A percentile compares a stretch with the other conserved stretches of the same genome.
phyloP scores from a whole-genome alignment of 2,113 vertebrate genomes.

The Xiphophorus maculatus region DNA sequence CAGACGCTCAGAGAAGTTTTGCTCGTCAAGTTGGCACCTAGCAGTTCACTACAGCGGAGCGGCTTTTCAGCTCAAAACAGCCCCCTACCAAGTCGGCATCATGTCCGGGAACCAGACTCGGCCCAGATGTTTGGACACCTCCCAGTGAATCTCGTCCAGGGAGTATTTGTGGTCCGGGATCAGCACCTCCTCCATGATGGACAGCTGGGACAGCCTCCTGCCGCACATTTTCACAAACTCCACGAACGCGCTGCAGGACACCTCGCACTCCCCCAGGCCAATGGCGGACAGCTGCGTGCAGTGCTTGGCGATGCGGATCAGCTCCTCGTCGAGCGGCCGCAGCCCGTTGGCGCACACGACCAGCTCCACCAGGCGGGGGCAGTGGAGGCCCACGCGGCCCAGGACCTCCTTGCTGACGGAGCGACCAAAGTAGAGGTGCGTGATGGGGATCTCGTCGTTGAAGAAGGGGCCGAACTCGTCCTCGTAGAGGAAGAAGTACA shows the following conservation, averaged over 20 bases:
- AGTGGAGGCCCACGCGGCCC: slow-evolving; percentile 93
- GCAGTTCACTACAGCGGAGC: slow-evolving; percentile 18
- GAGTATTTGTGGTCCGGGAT: slow-evolving; percentile 95
- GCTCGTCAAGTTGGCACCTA: slow-evolving; percentile 26
- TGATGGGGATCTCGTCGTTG: slow-evolving; percentile 92
- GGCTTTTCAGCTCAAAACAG: slow-evolving; percentile 20
- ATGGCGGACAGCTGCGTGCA: slow-evolving; percentile 94
- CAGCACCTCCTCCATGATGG: slow-evolving; percentile 98
- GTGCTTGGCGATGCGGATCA: slow-evolving; percentile 94
- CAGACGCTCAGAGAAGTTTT: slow-evolving; percentile 8
- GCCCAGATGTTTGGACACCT: slow-evolving; percentile 96
- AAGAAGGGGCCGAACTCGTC: slow-evolving; percentile 97
- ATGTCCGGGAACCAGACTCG: slow-evolving; percentile 98
- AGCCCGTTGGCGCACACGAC: slow-evolving; percentile 97
- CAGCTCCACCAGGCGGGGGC: slow-evolving; percentile 93
- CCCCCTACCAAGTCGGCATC: slow-evolving; percentile 96
- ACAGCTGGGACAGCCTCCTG: slow-evolving; percentile 91
- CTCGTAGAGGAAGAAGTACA: slow-evolving; percentile 98
- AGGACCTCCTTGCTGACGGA: slow-evolving; percentile 97
- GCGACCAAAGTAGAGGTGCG: slow-evolving; percentile 96
- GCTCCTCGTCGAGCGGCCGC: slow-evolving; percentile 94
- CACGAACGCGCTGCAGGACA: slow-evolving; percentile 97
- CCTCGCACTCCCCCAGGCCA: slow-evolving; percentile 95
- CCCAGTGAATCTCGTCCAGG: slow-evolving; percentile 97
- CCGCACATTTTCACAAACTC: slow-evolving; percentile 99